A percentile compares a stretch with the other conserved stretches of the same genome.
Evolutionary conservation across 2,888 invertebrate genomes (phyloP).

Genomic region (Cerceris rybyensis): DNA sequence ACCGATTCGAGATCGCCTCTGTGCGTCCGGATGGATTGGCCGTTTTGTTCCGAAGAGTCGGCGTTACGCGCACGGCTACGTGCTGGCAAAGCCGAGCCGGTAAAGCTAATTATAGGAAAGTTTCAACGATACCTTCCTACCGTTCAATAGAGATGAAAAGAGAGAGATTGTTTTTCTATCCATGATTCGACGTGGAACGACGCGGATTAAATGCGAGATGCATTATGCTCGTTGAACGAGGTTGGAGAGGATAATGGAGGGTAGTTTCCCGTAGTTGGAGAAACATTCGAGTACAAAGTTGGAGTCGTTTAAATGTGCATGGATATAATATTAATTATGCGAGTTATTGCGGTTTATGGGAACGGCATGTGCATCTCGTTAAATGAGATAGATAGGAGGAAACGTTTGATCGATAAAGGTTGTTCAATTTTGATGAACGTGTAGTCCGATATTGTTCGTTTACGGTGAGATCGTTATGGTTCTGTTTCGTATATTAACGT

Average conservation of each 20-base stretch:
- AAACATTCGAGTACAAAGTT: slow-evolving; percentile 1
- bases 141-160: neutral
- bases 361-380: too few relatives aligned
- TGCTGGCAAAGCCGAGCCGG: neutral
- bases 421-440: too few relatives aligned
- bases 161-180: slow-evolving; percentile 14
- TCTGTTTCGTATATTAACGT: too few relatives aligned
- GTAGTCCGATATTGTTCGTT: too few relatives aligned
- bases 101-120: slow-evolving; percentile 33
- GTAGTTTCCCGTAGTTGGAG: neutral
- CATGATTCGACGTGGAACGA: slow-evolving; percentile 20
- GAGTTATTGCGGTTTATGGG: too few relatives aligned
- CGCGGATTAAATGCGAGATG: neutral
- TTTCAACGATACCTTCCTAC: slow-evolving; percentile 13
- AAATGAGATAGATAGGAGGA: too few relatives aligned
- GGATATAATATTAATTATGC: neutral
- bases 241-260: neutral
- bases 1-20: slow-evolving; percentile 3
- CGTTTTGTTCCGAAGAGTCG: slow-evolving; percentile 13
- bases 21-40: slow-evolving; percentile 6
- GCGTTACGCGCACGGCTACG: neutral
- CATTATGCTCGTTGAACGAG: neutral
- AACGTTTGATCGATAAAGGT: too few relatives aligned
- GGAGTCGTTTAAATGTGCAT: neutral
- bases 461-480: too few relatives aligned